Base-by-base conservation (phyloP, 2,888 invertebrate genomes). In the Reticulitermes lucifugus region DNA sequence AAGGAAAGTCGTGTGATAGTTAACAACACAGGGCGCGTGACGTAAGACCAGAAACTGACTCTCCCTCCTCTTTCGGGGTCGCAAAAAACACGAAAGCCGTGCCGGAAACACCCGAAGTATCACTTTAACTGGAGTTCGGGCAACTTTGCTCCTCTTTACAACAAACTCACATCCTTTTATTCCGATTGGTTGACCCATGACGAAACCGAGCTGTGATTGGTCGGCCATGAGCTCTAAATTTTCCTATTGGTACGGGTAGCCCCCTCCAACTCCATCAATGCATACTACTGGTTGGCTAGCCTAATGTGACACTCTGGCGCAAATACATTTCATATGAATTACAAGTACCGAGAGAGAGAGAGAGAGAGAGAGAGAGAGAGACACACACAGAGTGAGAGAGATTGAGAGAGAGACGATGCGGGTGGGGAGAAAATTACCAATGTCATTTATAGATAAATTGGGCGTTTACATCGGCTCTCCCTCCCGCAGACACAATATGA, bases 171-270 rank as follows among this genome's bases (percentile, higher is more conserved):
- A 70, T 82, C 46, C 70, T 77, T 77, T 29, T 41, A 18, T 25
- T 29, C 65, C 77, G 55, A 85, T 85, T 85, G 85, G 85, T 71
- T 59, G 14, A 83, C n/a, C 83, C 59, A 83, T 55, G 83, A 83
- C 85, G 85, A 83, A 85, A 81, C 70, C 70, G 51, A 41, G 25
- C 59, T 71, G n/a, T 51, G 83, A 83, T 85, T 85, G 85, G 83
- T 79, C 51, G 25, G n/a, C 46, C 70, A 59, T 25, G 71, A 79
- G 51, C 65, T 85, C 84, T 55, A 75, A 65, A 59, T 21, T 59
- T 51, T 46, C 60, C 60, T 60, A 84, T 84, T 84, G 77, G 77
- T 84, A 43, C 65, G 29, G 21, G 22, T 21, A 73, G 46, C 35
- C 85, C 85, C 82, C 85, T 60, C 81, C 46, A 22, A 59, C 6